These are phyloP conservation scores for Drosophila mauritiana DNA, from an alignment of 1,140 invertebrate genomes.

Conservation along the genomic window DNA sequence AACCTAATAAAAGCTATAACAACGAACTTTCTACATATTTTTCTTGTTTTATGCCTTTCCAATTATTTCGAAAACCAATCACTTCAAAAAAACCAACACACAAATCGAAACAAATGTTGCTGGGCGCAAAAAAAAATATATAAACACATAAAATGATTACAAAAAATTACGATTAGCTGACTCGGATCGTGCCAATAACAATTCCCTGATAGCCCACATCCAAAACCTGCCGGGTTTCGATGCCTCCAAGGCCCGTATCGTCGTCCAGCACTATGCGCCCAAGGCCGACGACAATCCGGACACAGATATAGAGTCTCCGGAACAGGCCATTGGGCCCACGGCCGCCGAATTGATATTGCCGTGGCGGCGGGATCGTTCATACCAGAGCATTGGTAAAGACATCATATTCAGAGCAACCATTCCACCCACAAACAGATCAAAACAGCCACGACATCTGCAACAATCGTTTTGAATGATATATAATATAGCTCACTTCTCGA, in stretches of 20 bases:
- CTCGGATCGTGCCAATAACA: conserved; percentile 86
- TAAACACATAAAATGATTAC: neutral
- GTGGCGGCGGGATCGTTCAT: conserved; percentile 89
- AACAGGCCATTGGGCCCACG: conserved; percentile 87
- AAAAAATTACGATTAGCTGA: conserved; percentile 73
- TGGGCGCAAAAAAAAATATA: conserved; percentile 36
- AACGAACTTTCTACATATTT: conserved; percentile 73
- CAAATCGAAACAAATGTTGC: conserved; percentile 35
- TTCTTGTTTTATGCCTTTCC: conserved; percentile 78
- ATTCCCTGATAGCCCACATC: conserved; percentile 88
- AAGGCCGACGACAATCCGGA: conserved; percentile 84
- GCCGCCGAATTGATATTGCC: conserved; percentile 90
- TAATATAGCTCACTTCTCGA: conserved; percentile 14
- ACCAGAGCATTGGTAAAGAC: conserved; percentile 84
- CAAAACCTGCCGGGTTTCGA: conserved; percentile 88
- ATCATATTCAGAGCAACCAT: conserved; percentile 41
- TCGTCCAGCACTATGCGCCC: conserved; percentile 87
- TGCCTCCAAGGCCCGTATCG: conserved; percentile 87
- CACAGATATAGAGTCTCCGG: conserved; percentile 75
- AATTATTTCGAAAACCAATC: conserved; percentile 64
- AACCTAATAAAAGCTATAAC: conserved; percentile 62
- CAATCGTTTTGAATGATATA: conserved; percentile 28
- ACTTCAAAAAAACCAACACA: conserved; percentile 27
- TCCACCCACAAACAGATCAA: conserved; percentile 15
- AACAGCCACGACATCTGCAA: conserved; percentile 15